phyloP scores from a whole-genome alignment of 2,113 vertebrate genomes.

The Tychaedon coryphoeus region DNA sequence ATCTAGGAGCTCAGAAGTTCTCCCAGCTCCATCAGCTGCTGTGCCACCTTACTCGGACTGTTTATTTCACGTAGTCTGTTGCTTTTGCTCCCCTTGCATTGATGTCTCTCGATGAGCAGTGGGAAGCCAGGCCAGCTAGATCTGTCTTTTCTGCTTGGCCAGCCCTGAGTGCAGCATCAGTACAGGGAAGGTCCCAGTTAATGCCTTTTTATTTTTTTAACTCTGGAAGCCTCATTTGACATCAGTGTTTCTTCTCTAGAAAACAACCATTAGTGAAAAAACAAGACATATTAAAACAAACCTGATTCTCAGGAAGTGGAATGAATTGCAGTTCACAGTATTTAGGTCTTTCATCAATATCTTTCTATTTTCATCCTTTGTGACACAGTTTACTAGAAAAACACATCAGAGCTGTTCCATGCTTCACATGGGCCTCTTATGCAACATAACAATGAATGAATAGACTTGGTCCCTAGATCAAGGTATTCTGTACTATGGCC shows the following conservation, averaged over 20 bases:
- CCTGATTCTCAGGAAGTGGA: not conserved
- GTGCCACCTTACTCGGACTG: not conserved
- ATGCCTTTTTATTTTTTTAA: not conserved
- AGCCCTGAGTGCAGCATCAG: not conserved
- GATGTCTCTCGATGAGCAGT: not conserved
- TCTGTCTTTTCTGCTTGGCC: not conserved
- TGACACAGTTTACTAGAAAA: not conserved
- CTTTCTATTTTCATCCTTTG: not conserved
- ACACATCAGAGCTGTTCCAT: not conserved
- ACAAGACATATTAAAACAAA: not conserved
- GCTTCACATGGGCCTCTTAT: not conserved
- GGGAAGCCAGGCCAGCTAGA: not conserved
- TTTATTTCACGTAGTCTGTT: not conserved
- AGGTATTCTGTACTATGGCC: not conserved
- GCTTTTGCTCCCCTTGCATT: not conserved
- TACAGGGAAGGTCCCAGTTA: not conserved
- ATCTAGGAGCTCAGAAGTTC: not conserved
- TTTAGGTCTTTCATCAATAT: not conserved
- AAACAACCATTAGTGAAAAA: not conserved
- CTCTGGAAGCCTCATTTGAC: not conserved
- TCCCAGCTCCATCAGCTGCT: accelerated
- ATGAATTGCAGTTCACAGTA: not conserved
- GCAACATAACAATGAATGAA: not conserved
- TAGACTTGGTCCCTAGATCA: not conserved
- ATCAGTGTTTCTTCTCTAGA: not conserved